Base-by-base conservation (phyloP, 2,888 invertebrate species). In the Tipula helvola region DNA sequence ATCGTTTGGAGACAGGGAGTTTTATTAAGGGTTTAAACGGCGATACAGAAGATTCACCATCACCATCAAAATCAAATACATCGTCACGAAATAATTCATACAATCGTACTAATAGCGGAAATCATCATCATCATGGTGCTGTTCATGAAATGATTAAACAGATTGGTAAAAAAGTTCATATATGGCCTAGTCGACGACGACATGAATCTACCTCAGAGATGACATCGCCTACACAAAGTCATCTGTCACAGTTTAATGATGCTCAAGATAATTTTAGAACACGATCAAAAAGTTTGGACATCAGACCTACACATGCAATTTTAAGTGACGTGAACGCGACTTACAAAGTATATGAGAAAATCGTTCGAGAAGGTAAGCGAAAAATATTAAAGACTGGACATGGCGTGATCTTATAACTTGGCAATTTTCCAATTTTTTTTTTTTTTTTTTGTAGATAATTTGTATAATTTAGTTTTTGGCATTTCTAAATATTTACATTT, bases 321-420 rank as follows among this genome's bases (percentile, higher is more conserved):
- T 92, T 95, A n/a, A 93, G 94, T 87, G 96, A 97, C 90, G 96
- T 96, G 90, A 96, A 95, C 86, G 94, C 96, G 8, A 96, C 96
- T 5, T 97, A 97, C 90, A 93, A 94, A 90, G 96, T 97, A 89
- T 97, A 94, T 90, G 96, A 97, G 88, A 93, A 94, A 88, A 97
- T 97, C 89, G 92, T 97, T 28, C 93, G 92, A 91, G 95, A 95
- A 94, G 95, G 95, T 95, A 93, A 90, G 86, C 85, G 86, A 57
- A 47, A 3, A 5, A 13, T 36, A 85, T 16, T 16, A 36, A 28
- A 36, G 5, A 83, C 13, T 28, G 4, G 83, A 36, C 18, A 71
- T 10, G 8, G 3, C 16, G 16, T 52, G 5, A 52, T n/a, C 84
- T 39, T 39, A 7, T 36, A 39, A 84, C 84, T 84, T 84, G 84